These are phyloP conservation scores for Eristalinus sepulchralis DNA, from an alignment of 2,888 invertebrate genomes.

Conservation along the genomic window DNA sequence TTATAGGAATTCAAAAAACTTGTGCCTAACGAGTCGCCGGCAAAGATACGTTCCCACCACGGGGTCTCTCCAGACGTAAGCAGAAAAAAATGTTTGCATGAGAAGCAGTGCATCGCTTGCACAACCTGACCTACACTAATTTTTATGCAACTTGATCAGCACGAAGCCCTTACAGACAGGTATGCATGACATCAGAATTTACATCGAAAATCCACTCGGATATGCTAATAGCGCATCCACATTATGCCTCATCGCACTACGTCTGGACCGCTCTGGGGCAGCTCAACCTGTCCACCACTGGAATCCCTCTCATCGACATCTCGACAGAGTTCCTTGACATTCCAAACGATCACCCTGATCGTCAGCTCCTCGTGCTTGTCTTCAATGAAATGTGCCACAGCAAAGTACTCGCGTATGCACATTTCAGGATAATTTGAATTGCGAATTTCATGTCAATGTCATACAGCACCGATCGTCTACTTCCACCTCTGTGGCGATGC, in stretches of 20 bases:
- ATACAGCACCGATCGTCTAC: slow-evolving; percentile 55
- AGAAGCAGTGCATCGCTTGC: background rate
- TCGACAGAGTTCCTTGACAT: slow-evolving; percentile 42
- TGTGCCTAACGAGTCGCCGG: background rate
- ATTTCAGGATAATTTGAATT: slow-evolving; percentile 77
- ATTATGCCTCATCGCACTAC: slow-evolving; percentile 59
- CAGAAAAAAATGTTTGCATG: background rate
- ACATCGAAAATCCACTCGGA: slow-evolving; percentile 54
- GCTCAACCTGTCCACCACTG: slow-evolving; percentile 44
- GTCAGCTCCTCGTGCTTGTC: slow-evolving; percentile 17
- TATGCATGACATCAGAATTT: slow-evolving; percentile 31
- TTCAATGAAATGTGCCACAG: slow-evolving; percentile 53
- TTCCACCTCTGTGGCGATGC: slow-evolving; percentile 17
- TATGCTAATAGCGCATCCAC: slow-evolving; percentile 60
- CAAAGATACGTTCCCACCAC: background rate
- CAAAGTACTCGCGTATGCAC: slow-evolving; percentile 48
- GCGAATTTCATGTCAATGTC: slow-evolving; percentile 75
- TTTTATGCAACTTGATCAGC: slow-evolving; percentile 59
- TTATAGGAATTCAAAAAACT: too few relatives aligned
- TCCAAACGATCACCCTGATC: slow-evolving; percentile 21
- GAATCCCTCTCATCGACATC: slow-evolving; percentile 54
- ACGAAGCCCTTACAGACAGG: background rate
- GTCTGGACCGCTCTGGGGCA: slow-evolving; percentile 22
- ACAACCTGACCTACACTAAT: slow-evolving; percentile 60
- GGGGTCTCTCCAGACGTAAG: background rate